These are phyloP conservation scores for Hycleus cichorii DNA, from an alignment of 1,140 invertebrate species.

Conservation along the genomic window DNA sequence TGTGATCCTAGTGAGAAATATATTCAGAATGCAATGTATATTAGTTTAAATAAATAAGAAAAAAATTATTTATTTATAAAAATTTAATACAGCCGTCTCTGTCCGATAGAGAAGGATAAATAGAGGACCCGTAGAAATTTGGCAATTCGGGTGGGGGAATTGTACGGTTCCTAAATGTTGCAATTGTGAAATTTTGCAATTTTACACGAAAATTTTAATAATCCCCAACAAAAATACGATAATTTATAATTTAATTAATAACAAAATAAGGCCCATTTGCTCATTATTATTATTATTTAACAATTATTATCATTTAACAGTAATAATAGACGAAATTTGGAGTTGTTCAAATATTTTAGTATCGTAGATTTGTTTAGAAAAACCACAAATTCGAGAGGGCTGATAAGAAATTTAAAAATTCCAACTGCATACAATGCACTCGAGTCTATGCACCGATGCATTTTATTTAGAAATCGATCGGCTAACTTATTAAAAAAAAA, in stretches of 20 bases:
- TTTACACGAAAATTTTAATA: no score
- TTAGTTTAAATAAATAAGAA: constrained; percentile 38
- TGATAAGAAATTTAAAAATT: neutral
- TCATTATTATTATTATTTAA: no score
- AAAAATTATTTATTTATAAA: constrained; percentile 31
- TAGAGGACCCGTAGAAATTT: constrained; percentile 6
- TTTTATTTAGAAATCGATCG: neutral
- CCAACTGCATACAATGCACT: constrained; percentile 5
- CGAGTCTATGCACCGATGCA: constrained; percentile 1
- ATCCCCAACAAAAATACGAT: no score
- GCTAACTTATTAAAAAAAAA: neutral
- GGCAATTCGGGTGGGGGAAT: constrained; percentile 1
- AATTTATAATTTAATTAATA: no score
- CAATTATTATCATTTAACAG: no score
- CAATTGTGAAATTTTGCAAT: no score
- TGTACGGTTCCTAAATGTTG: no score
- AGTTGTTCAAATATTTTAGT: no score
- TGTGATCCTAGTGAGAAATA: constrained; percentile 34
- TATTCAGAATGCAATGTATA: constrained; percentile 40
- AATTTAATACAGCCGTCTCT: constrained; percentile 1
- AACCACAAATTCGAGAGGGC: neutral
- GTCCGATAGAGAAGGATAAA: constrained; percentile 5
- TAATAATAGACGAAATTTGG: no score
- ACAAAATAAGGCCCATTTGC: no score
- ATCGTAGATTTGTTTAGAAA: no score